Evolutionary conservation across 2,888 invertebrate genomes (phyloP).

Genomic region (Oscheius sp.): DNA sequence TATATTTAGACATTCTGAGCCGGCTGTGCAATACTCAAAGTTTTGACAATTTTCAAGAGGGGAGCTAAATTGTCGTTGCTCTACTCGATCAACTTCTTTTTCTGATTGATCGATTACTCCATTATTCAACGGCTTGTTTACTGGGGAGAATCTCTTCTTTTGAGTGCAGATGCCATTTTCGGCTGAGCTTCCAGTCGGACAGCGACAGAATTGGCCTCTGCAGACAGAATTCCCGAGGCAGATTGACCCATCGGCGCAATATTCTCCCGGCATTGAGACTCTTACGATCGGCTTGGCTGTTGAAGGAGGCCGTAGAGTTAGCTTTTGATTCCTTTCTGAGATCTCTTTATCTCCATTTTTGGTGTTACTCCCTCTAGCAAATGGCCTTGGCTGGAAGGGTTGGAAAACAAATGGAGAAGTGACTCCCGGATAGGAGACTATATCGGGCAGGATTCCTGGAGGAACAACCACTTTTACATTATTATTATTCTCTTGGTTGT

Average conservation of each 20-base stretch:
- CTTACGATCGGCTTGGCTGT: slow-evolving; percentile 33
- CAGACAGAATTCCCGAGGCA: slow-evolving; percentile 65
- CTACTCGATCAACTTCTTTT: slow-evolving; percentile 2
- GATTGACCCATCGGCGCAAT: slow-evolving; percentile 52
- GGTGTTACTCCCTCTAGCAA: slow-evolving; percentile 40
- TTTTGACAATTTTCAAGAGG: slow-evolving; percentile 59
- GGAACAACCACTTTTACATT: slow-evolving; percentile 18
- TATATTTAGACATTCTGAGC: slow-evolving; percentile 57
- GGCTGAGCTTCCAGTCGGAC: slow-evolving; percentile 54
- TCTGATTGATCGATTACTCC: not conserved
- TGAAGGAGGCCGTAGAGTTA: slow-evolving; percentile 18
- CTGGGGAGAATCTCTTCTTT: not conserved
- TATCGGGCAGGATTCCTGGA: not conserved
- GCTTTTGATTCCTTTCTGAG: not conserved
- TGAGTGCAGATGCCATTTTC: slow-evolving; percentile 59
- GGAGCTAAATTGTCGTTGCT: slow-evolving; percentile 33
- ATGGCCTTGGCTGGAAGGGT: slow-evolving; percentile 34
- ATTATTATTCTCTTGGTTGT: no score
- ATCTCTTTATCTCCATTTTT: slow-evolving; percentile 34
- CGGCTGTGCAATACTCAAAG: slow-evolving; percentile 53
- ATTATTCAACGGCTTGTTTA: not conserved
- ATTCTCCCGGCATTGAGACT: slow-evolving; percentile 64
- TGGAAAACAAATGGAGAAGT: slow-evolving; percentile 25
- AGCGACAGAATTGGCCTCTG: slow-evolving; percentile 58
- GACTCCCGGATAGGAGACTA: slow-evolving; percentile 32